Conservation (phyloP, 2,888 invertebrate species). For the Drosophila macrospina region DNA sequence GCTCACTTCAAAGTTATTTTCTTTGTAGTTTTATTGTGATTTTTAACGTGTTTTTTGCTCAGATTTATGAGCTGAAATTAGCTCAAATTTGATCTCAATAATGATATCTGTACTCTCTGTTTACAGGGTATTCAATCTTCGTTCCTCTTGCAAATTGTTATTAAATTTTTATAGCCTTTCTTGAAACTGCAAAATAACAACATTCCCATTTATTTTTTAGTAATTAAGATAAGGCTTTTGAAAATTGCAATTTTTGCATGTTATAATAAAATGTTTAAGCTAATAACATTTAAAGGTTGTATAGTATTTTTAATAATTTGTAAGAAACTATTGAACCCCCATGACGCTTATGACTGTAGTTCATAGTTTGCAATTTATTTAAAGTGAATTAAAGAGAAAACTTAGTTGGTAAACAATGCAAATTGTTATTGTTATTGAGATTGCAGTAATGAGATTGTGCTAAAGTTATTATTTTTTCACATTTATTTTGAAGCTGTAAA, state of each 20-base stretch:
- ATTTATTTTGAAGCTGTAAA: neutral
- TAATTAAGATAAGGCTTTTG: slow-evolving; percentile 1
- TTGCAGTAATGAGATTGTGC: slow-evolving; percentile 6
- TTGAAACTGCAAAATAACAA: neutral
- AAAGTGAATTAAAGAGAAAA: too few relatives aligned
- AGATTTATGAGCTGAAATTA: neutral
- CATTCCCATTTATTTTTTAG: neutral
- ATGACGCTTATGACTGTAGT: too few relatives aligned
- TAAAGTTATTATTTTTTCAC: neutral
- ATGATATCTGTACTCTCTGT: neutral
- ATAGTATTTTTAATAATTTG: neutral
- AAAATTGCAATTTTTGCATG: slow-evolving; percentile 5
- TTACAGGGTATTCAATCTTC: neutral
- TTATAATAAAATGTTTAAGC: neutral
- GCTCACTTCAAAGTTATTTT: slow-evolving; percentile 18
- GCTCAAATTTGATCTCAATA: neutral
- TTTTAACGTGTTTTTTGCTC: slow-evolving; percentile 21
- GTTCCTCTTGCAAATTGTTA: neutral
- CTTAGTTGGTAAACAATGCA: too few relatives aligned
- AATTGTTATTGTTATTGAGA: neutral
- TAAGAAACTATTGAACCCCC: neutral
- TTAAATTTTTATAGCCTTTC: neutral
- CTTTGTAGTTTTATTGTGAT: neutral
- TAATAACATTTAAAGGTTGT: neutral
- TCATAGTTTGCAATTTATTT: too few relatives aligned